phyloP scores from a whole-genome alignment of 2,797 vertebrate species.

The Scolopax bukidnonensis region DNA sequence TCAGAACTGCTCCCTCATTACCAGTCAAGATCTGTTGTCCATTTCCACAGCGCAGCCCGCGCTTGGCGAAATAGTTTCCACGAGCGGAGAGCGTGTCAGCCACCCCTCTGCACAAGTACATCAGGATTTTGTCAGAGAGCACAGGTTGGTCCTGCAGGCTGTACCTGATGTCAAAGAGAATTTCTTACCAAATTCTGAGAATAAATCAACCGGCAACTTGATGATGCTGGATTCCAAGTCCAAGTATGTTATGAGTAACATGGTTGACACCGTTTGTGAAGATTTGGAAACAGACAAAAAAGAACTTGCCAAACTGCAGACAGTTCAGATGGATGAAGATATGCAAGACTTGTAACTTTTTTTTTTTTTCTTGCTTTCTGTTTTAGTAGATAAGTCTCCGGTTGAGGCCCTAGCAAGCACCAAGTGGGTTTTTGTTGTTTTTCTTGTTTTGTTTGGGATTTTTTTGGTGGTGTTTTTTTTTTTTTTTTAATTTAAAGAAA shows the following conservation, averaged over 20 bases:
- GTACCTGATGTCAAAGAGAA: constrained; percentile 84
- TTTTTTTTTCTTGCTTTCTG: constrained; percentile 17
- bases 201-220: constrained; percentile 80
- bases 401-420: constrained; percentile 55
- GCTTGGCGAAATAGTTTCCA: constrained; percentile 74
- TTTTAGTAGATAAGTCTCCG: constrained; percentile 66
- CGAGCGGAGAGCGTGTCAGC: constrained; percentile 69
- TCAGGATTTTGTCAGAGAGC: constrained; percentile 86
- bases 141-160: constrained; percentile 84
- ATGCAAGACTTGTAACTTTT: constrained; percentile 91
- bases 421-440: not conserved
- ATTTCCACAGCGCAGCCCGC: constrained; percentile 81
- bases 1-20: constrained; percentile 89
- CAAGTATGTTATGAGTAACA: constrained; percentile 85
- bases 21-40: constrained; percentile 87
- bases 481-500: constrained; percentile 56
- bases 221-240: constrained; percentile 85
- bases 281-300: constrained; percentile 92
- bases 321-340: constrained; percentile 97
- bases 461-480: not conserved
- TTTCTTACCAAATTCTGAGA: constrained; percentile 87
- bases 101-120: constrained; percentile 78
- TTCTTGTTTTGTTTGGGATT: not conserved
- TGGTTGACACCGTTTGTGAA: constrained; percentile 90
- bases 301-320: constrained; percentile 95